These are phyloP conservation scores for Cyprinus carpio DNA, from an alignment of 2,113 vertebrate genomes.

Conservation along the genomic window DNA sequence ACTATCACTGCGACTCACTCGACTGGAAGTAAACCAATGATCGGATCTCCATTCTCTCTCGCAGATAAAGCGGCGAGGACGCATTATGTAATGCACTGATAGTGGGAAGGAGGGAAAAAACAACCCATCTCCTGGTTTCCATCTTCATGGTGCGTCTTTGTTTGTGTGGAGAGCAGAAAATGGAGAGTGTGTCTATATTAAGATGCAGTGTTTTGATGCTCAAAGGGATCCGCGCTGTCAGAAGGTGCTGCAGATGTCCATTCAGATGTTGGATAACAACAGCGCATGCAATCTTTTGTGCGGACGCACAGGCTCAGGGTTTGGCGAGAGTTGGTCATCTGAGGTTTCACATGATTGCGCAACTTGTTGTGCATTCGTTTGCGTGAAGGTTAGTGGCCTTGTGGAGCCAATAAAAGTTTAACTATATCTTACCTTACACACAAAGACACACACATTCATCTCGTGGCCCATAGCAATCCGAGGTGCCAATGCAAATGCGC, in stretches of 20 bases:
- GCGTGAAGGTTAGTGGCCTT: neutral
- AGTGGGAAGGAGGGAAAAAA: conserved; percentile 27
- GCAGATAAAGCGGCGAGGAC: conserved; percentile 3
- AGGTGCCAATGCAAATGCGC: neutral
- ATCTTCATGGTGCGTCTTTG: conserved; percentile 43
- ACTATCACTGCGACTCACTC: conserved; percentile 43
- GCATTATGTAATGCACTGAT: conserved; percentile 59
- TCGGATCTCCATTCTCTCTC: conserved; percentile 34
- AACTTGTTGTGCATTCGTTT: neutral
- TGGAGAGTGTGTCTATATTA: neutral
- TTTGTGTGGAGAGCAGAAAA: conserved; percentile 22
- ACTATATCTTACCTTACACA: neutral
- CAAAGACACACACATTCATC: neutral
- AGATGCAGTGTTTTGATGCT: conserved; percentile 11
- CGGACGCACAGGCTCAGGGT: neutral
- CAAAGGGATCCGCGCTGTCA: neutral
- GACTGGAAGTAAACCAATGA: conserved; percentile 49
- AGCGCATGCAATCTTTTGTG: conserved; percentile 18
- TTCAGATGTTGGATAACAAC: neutral
- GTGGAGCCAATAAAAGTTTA: neutral
- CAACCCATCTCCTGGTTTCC: neutral
- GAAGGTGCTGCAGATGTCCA: neutral
- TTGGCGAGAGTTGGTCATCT: neutral
- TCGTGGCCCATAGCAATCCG: neutral
- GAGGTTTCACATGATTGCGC: neutral